Conservation (phyloP, 1,140 invertebrate genomes). For the Scaptomyza pallida region DNA sequence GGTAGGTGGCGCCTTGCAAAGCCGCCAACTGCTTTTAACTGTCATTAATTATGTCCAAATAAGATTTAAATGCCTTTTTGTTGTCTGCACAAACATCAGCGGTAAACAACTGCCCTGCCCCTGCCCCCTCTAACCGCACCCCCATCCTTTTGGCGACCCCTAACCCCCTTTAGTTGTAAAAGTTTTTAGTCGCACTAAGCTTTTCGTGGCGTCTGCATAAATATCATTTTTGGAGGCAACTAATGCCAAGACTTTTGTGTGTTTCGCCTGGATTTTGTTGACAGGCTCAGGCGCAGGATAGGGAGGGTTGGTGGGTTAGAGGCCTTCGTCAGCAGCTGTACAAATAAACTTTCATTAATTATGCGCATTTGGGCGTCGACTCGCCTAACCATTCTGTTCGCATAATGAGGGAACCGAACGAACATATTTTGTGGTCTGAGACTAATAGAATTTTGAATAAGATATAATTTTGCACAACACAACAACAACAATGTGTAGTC, state of each 20-base stretch:
- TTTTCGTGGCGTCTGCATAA: conserved; percentile 55
- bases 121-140: not conserved
- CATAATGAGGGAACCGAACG: conserved; percentile 36
- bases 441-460: conserved; percentile 69
- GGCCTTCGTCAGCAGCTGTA: conserved; percentile 47
- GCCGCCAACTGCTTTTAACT: conserved; percentile 81
- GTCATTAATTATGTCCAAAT: conserved; percentile 83
- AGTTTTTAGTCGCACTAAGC: conserved; percentile 65
- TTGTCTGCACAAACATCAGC: conserved; percentile 74
- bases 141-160: not conserved
- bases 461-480: conserved; percentile 19
- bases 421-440: not conserved
- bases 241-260: conserved; percentile 51
- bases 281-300: not conserved
- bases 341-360: conserved; percentile 71
- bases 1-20: conserved; percentile 33
- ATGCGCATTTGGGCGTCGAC: conserved; percentile 54
- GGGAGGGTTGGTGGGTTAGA: not conserved
- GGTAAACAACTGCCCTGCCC: conserved; percentile 12
- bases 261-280: conserved; percentile 38
- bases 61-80: conserved; percentile 81
- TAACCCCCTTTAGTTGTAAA: conserved; percentile 29
- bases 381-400: not conserved
- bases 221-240: conserved; percentile 55
- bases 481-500: conserved; percentile 3